Base-by-base conservation (phyloP, 2,888 invertebrate genomes). In the Sceliomorpha sp. region DNA sequence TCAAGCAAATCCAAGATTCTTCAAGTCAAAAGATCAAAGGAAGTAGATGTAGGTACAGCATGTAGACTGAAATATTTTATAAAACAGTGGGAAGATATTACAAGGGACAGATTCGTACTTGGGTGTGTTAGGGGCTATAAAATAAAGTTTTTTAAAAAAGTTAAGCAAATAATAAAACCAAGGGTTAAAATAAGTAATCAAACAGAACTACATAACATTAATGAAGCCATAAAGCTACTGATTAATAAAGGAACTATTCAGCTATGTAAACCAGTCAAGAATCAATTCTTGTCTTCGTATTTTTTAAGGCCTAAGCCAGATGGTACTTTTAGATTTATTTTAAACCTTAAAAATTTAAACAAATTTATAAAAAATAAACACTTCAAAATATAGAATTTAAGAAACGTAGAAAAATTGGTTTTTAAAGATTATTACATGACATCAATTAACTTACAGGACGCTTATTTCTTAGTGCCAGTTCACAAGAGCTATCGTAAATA, bases 231-330 rank as follows among this genome's bases (percentile, higher is more conserved):
- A 31, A 7, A 32, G 6, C 44, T 45, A 14, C 27, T 69, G 6
- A 24, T 72, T 0, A 7, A 31, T 7, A 72, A 56, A 37, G 56
- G 47, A n/a, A 70, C 60, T 1, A 64, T 73, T 14, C 48, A 29
- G 15, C 15, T 32, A 26, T 45, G 60, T 9, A 1, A 27, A 4
- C n/a, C 53, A 10, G 47, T 53, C n/a, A 10, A 55, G 10, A 56
- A 48, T 4, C 74, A 77, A 53, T 75, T 72, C 42, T 14, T 76
- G 10, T 76, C 77, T 5, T 15, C 39, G 7, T 64, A 66, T 15
- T 75, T 74, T 42, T 34, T 76, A 20, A 45, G 63, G 1, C 72
- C 73, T 9, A 76, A 77, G 68, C 56, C 75, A 0, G 40, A 68
- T 14, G 50, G 58, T 7, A 9, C 17, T 6, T 68, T 76, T 31